Conservation (phyloP, 1,140 invertebrate genomes). For the Eciton burchellii region DNA sequence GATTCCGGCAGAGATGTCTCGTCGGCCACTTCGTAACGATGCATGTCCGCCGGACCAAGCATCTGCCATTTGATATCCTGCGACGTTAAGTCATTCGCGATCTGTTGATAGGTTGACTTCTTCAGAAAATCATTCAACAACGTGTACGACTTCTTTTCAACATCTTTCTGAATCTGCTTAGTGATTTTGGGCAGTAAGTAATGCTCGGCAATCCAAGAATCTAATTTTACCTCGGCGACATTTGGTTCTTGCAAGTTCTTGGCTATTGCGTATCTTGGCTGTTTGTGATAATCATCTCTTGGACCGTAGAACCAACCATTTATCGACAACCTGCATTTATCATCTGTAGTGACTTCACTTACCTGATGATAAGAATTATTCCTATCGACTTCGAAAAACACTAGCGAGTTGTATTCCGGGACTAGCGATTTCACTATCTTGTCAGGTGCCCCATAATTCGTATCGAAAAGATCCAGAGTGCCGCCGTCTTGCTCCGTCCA, state of each 20-base stretch:
- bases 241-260: conserved; percentile 68
- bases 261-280: conserved; percentile 53
- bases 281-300: conserved; percentile 14
- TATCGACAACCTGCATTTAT: conserved; percentile 89
- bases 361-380: conserved; percentile 88
- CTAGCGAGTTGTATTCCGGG: conserved; percentile 90
- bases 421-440: conserved; percentile 85
- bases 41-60: conserved; percentile 88
- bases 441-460: conserved; percentile 86
- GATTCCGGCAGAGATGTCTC: conserved; percentile 81
- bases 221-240: conserved; percentile 75
- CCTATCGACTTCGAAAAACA: conserved; percentile 90
- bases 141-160: conserved; percentile 87
- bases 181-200: conserved; percentile 85
- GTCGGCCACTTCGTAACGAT: conserved; percentile 87
- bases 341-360: conserved; percentile 88
- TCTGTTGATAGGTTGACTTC: conserved; percentile 82
- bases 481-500: conserved; percentile 89
- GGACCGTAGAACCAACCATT: conserved; percentile 92
- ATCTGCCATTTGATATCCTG: conserved; percentile 86
- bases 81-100: conserved; percentile 83
- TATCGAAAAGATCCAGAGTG: conserved; percentile 88
- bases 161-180: conserved; percentile 85
- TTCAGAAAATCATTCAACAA: conserved; percentile 86
- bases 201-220: conserved; percentile 83